Evolutionary conservation across 1,140 invertebrate species (phyloP), one percentile per base, ranked within the genome.

Genomic region (Drosophila nannoptera): DNA sequence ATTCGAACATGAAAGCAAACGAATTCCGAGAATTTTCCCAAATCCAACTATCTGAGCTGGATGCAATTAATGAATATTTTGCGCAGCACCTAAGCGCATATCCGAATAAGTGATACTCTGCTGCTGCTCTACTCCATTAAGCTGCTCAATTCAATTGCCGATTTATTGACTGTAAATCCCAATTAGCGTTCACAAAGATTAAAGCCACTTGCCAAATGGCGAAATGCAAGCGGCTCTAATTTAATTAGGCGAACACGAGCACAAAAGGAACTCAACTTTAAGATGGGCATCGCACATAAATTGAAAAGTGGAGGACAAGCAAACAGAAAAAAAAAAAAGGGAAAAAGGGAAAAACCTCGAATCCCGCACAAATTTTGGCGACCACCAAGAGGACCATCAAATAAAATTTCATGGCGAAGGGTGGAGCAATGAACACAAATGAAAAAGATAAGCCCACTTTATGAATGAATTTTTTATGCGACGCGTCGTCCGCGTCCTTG

Each of bases 391-490:
- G 43, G 45, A 52, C 31, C 48, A 66, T 55, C 35, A 71, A 66
- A 33, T 60, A 48, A 52, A 60, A 63, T 49, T 50, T 50, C 11
- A 35, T 42, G 36, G 12, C 16, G 22, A 33, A 29, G 11, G 16
- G 16, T 38, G 4, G 38, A 33, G 45, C 45, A 38, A 70, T 69
- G 58, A 78, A 65, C 49, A 66, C 59, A 77, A 81, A 61, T 67
- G 59, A 62, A 82, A 70, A 75, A 77, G 73, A 84, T 75, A 84
- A 78, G 66, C 62, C 65, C 68, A 76, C 75, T 73, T 83, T 83
- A 84, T 84, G 78, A 84, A 84, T 83, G 80, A 78, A 73, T 84
- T 78, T 83, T 78, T 83, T 75, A 83, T 75, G 75, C 55, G 68
- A 69, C 48, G 69, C 46, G 77, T 66, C 66, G 73, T 61, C 43